phyloP scores from a whole-genome alignment of 2,113 vertebrate genomes.

The Odocoileus virginianus region DNA sequence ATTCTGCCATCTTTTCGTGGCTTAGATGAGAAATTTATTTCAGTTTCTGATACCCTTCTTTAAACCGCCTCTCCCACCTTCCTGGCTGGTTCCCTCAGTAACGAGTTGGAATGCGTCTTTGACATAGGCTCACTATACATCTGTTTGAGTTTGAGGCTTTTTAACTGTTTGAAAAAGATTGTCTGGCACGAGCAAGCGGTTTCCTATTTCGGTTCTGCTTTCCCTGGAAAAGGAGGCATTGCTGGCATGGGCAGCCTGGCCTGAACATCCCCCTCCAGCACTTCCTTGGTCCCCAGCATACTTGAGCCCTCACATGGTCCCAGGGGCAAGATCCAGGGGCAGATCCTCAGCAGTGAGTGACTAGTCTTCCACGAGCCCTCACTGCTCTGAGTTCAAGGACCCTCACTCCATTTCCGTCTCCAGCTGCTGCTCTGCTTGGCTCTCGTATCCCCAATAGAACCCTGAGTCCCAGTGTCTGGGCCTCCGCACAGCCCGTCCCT shows the following conservation, averaged over 20 bases:
- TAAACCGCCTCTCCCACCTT: not conserved
- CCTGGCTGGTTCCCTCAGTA: not conserved
- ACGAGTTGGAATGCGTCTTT: not conserved
- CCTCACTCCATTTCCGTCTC: not conserved
- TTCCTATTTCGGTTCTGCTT: conserved; percentile 35
- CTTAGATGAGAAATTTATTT: not conserved
- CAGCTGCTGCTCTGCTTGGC: not conserved
- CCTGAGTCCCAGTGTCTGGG: not conserved
- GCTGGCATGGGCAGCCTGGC: not conserved
- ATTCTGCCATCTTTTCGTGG: not conserved
- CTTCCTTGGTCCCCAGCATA: not conserved
- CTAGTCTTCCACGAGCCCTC: not conserved
- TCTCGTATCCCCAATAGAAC: not conserved
- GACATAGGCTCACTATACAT: not conserved
- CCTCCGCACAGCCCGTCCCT: not conserved
- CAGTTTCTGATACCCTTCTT: not conserved
- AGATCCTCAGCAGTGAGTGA: not conserved
- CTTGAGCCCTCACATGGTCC: not conserved
- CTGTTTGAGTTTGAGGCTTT: not conserved
- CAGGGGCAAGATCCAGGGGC: not conserved
- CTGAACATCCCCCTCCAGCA: not conserved
- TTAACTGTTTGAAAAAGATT: not conserved
- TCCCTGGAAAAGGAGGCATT: not conserved
- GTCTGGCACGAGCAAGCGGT: not conserved
- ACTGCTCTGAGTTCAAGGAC: not conserved